Conservation (phyloP, 1,140 invertebrate genomes). For the Drusus annulatus region DNA sequence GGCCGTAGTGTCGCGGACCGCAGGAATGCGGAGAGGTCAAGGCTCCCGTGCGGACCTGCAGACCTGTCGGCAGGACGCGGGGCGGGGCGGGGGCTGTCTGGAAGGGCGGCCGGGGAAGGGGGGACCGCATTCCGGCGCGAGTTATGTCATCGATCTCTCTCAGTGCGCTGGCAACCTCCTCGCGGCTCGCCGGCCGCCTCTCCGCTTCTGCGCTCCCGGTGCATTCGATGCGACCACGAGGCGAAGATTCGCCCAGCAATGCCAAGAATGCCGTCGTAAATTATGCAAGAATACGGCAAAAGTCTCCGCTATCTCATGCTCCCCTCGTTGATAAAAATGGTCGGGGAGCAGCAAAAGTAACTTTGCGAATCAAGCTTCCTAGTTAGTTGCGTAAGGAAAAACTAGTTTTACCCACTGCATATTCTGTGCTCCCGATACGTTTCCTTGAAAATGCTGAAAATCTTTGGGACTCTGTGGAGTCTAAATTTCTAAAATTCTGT, state of each 20-base stretch:
- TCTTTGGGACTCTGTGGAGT: no score
- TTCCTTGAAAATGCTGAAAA: no score
- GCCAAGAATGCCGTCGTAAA: background rate
- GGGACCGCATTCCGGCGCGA: conserved; percentile 54
- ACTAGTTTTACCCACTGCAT: no score
- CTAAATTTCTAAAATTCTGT: no score
- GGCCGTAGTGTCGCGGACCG: conserved; percentile 35
- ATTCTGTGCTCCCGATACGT: no score
- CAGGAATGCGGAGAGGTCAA: conserved; percentile 57
- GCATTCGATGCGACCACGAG: conserved; percentile 11
- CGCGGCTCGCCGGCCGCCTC: conserved; percentile 4
- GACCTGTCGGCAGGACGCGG: conserved; percentile 1
- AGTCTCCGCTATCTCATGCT: no score
- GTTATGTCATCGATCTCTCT: conserved; percentile 54
- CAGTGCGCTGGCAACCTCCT: conserved; percentile 8
- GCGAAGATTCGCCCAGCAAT: background rate
- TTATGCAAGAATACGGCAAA: no score
- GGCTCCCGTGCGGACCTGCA: conserved; percentile 28
- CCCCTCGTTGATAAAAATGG: no score
- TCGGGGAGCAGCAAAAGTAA: no score
- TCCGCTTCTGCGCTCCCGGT: background rate
- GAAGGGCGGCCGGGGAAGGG: conserved; percentile 38
- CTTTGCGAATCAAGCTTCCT: no score
- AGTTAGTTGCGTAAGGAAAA: no score
- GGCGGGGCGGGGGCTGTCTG: conserved; percentile 2